Evolutionary conservation across 1,140 invertebrate genomes (phyloP), one percentile per base, ranked within the genome.

Genomic region (Panulirus ornatus): DNA sequence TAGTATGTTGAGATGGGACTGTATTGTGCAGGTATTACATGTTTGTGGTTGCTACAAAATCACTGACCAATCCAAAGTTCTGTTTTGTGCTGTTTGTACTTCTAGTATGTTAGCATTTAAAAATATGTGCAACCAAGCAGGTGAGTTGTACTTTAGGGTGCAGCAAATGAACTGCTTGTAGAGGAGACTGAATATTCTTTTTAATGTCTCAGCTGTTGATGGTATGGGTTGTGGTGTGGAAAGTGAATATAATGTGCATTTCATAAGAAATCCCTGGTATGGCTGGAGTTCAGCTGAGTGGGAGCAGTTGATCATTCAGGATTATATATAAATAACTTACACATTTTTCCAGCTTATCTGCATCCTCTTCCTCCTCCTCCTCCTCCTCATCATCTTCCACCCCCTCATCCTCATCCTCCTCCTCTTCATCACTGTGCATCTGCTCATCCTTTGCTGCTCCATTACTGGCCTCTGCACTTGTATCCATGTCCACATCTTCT

Each of bases 401-500:
- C 3, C 22, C 54, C 0, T 0, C 54, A 22, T 22, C 54, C 6
- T 66, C n/a, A 14, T 73, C 70, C 16, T 73, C 70, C 16, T 30
- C n/a, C 16, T 73, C 70, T 5, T 34, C 42, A 1, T 34, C 42
- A 8, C 2, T 27, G 36, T 44, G 27, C 3, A 30, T 27, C 2
- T 40, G 22, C 19, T 51, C 76, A 44, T 47, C 75, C 0, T 51
- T 42, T 27, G 44, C 42, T 34, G 44, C 76, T 47, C 8, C 42
- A 44, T 51, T 9, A 34, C 40, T 79, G 22, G 27, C 76, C 40
- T 79, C 42, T 27, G 30, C 42, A 9, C 76, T 34, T 22, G 42
- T 54, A 14, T 81, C 47, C 44, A 63, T 54, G 30, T 81, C 78
- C 44, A 47, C 78, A 30, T 81, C 78, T 58, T 81, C 78, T 19